Evolutionary conservation across 2,888 invertebrate species (phyloP), one percentile per base, ranked within the genome.

Genomic region (Alloplasta piceator): DNA sequence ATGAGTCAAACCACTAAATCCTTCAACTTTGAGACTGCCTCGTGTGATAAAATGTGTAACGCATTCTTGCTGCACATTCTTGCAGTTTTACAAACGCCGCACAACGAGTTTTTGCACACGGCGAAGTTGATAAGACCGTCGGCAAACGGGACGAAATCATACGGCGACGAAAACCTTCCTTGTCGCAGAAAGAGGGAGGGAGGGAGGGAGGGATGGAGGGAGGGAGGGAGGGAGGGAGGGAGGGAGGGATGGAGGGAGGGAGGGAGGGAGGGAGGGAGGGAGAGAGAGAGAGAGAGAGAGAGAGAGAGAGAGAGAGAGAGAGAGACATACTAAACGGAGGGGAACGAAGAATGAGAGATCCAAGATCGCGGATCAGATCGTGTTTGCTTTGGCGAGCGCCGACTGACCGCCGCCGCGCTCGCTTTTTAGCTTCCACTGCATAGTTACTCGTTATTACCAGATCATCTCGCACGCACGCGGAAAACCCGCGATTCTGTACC

Each of bases 341-440:
- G n/a, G n/a, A n/a, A n/a, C n/a, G n/a, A n/a, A n/a, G n/a, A n/a
- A n/a, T n/a, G n/a, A 70, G 77, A 83, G 84, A 84, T 83, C 58
- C 80, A 56, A 84, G 83, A 83, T 83, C 82, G 73, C 66, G 84
- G 85, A 86, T 85, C 82, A 83, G 87, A 88, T 88, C 87, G 86
- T 85, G 85, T 86, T 83, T 84, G 84, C 88, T 88, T 88, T 88
- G 87, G 86, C 86, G 84, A 82, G 76, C 84, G 80, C 83, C 86
- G 86, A 86, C 80, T 63, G 73, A n/a, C n/a, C n/a, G n/a, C n/a
- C 83, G 72, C 77, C 84, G 77, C 76, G 67, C 76, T 14, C 16
- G 48, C 63, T 80, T 64, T n/a, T n/a, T n/a, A n/a, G n/a, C 12
- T 63, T 73, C 66, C 70, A 78, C 70, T 52, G 36, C 48, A n/a